A percentile compares a stretch with the other conserved stretches of the same genome.
Evolutionary conservation across 2,797 vertebrate genomes (phyloP).

Genomic region (Notolepis coatsorum): DNA sequence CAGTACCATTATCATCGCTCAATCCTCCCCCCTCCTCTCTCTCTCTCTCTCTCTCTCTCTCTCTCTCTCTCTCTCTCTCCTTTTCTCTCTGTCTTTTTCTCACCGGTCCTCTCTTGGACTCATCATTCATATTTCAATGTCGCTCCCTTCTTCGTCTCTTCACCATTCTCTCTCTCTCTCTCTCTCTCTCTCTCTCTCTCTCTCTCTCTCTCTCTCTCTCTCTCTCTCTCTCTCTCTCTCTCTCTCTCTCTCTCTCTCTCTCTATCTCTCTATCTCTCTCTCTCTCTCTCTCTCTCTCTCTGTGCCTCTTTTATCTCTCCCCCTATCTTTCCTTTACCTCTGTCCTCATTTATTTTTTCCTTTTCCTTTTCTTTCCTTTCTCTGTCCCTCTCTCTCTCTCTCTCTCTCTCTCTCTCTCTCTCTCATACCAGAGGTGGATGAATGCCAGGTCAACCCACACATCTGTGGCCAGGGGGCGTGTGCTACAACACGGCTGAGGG

Average conservation of each 20-base stretch:
- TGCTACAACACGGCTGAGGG: constrained; percentile 92
- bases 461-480: constrained; percentile 92
- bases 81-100: too few species aligned
- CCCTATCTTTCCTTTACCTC: neutral
- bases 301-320: constrained; percentile 7
- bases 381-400: neutral
- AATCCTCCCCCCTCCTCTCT: too few species aligned
- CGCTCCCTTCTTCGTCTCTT: too few species aligned
- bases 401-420: constrained; percentile 18
- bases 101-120: too few species aligned
- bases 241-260: neutral
- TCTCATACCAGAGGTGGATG: constrained; percentile 90
- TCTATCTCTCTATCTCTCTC: neutral
- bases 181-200: too few species aligned
- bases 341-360: neutral
- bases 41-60: neutral
- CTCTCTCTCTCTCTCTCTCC: neutral
- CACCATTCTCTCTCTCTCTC: too few species aligned
- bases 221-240: neutral
- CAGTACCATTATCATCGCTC: neutral
- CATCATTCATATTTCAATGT: too few species aligned
- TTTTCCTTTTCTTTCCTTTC: constrained; percentile 23
- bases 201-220: neutral
- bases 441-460: constrained; percentile 90
- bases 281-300: neutral